Conservation (phyloP, 1,140 invertebrate genomes). For the Bombus polaris region DNA sequence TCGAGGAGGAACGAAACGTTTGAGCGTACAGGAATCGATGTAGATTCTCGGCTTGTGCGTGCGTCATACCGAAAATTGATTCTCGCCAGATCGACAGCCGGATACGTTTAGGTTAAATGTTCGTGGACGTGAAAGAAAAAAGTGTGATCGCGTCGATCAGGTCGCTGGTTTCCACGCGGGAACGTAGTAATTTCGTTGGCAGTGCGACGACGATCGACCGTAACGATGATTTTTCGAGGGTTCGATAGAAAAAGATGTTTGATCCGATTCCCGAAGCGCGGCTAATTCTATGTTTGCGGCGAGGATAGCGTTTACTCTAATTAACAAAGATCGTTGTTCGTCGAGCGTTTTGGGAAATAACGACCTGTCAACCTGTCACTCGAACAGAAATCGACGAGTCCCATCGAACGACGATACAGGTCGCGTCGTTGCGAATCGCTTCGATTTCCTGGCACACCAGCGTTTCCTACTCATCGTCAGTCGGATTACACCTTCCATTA, state of each 20-base stretch:
- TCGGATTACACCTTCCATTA: too few relatives aligned
- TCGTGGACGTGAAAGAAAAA: slow-evolving; percentile 47
- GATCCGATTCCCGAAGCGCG: slow-evolving; percentile 12
- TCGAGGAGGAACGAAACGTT: background rate
- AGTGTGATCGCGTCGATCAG: slow-evolving; percentile 8
- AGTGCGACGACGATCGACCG: slow-evolving; percentile 8
- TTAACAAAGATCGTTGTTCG: slow-evolving; percentile 31
- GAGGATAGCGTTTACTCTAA: slow-evolving; percentile 3
- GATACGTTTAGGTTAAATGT: slow-evolving; percentile 14
- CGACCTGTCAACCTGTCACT: slow-evolving; percentile 9
- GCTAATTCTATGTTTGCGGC: slow-evolving; percentile 2
- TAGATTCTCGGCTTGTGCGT: slow-evolving; percentile 3
- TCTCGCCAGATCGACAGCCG: slow-evolving; percentile 29
- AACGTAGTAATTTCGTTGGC: background rate
- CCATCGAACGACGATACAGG: slow-evolving; percentile 3
- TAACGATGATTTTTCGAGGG: background rate
- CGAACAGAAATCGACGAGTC: background rate
- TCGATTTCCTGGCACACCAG: background rate
- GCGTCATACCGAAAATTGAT: background rate
- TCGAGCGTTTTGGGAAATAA: slow-evolving; percentile 21
- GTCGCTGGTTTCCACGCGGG: slow-evolving; percentile 17
- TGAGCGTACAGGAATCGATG: background rate
- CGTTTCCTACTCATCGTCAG: background rate
- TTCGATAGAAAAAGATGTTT: slow-evolving; percentile 41
- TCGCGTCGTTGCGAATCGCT: background rate